Evolutionary conservation across 1,140 invertebrate genomes (phyloP).

Genomic region (Cardiocondyla obscurior): DNA sequence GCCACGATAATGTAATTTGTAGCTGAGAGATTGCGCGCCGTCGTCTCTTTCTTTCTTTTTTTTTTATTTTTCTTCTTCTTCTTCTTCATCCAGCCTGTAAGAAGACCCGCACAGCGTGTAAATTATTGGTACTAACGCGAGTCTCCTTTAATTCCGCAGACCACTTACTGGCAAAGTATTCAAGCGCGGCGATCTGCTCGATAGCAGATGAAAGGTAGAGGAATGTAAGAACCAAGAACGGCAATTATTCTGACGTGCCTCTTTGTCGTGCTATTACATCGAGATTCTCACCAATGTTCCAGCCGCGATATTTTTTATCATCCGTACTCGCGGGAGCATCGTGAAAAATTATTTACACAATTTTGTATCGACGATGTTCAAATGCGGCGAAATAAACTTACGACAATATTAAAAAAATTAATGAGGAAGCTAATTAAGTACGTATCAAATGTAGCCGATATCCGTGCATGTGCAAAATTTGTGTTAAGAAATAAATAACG

Average conservation of each 20-base stretch:
- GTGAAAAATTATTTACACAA: not conserved
- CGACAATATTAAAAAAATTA: not conserved
- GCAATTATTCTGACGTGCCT: conserved; percentile 34
- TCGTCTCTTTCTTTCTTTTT: not conserved
- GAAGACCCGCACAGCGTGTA: conserved; percentile 17
- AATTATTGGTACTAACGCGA: conserved; percentile 45
- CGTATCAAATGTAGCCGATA: not conserved
- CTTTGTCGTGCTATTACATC: conserved; percentile 23
- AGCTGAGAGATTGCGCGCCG: conserved; percentile 19
- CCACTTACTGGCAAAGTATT: conserved; percentile 38
- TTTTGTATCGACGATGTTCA: not conserved
- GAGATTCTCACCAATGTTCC: not conserved
- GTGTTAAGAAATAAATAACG: not conserved
- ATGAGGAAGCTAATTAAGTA: not conserved
- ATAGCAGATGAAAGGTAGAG: conserved; percentile 34
- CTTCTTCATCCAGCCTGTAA: not conserved
- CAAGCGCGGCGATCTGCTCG: conserved; percentile 7
- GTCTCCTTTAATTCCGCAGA: conserved; percentile 48
- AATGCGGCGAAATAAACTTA: not conserved
- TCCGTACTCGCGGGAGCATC: not conserved
- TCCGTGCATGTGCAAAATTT: not conserved
- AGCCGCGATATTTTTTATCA: not conserved
- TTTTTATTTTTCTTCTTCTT: too few relatives aligned
- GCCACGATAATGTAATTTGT: conserved; percentile 48
- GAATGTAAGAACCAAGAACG: conserved; percentile 24